Conservation (phyloP, 2,113 vertebrate genomes). For the Galeopterus variegatus region DNA sequence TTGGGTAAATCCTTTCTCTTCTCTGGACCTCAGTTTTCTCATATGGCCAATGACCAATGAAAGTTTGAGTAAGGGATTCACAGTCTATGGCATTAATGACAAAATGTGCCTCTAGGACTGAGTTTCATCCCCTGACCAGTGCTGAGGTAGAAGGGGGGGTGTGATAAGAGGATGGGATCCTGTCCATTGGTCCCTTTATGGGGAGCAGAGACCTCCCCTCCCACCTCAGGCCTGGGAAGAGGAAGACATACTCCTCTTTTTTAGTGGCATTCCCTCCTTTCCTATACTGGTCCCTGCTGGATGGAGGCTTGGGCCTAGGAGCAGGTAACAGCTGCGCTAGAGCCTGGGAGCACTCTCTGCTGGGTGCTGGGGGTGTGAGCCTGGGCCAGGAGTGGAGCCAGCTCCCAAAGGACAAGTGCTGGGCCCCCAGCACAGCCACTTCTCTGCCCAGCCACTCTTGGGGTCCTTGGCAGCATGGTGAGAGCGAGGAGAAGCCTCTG, state of each 20-base stretch:
- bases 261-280: neutral
- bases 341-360: too few species aligned
- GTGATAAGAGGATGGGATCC: neutral
- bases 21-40: neutral
- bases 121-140: neutral
- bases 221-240: neutral
- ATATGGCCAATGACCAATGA: neutral
- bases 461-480: neutral
- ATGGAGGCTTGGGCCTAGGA: neutral
- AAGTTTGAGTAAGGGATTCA: neutral
- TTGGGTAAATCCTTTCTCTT: neutral
- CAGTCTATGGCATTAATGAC: neutral
- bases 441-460: neutral
- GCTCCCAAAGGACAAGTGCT: neutral
- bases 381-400: neutral
- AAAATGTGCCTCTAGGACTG: neutral
- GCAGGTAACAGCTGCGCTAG: fast-evolving
- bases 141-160: neutral
- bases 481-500: neutral
- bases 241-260: neutral
- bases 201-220: neutral
- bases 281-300: too few species aligned
- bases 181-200: neutral
- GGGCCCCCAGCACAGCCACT: neutral
- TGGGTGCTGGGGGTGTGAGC: neutral